Percentiles rank a stretch among this genome's conserved stretches.
Evolutionary conservation across 2,113 vertebrate species (phyloP).

Genomic region (Hyla sarda): DNA sequence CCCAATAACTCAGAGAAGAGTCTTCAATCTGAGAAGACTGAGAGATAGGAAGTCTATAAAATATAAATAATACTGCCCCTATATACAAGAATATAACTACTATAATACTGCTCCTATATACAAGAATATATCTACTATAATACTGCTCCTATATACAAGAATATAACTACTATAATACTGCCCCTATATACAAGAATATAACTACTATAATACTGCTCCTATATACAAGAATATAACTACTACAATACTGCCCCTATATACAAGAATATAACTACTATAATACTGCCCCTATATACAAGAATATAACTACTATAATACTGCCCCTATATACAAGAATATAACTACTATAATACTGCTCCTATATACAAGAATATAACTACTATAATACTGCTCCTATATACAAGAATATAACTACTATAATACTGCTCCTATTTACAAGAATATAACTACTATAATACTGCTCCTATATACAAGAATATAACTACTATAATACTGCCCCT

Average conservation of each 20-base stretch:
- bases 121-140: neutral
- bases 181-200: neutral
- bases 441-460: neutral
- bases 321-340: neutral
- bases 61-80: no score
- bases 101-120: neutral
- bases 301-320: slow-evolving; percentile 15
- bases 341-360: slow-evolving; percentile 12
- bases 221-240: slow-evolving; percentile 3
- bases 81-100: slow-evolving; percentile 3
- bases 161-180: slow-evolving; percentile 15
- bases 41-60: no score
- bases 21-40: no score
- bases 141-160: neutral
- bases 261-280: neutral
- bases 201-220: neutral
- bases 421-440: neutral
- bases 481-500: neutral
- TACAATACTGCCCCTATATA: neutral
- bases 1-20: neutral
- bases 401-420: slow-evolving; percentile 7
- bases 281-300: neutral
- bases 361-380: slow-evolving; percentile 13
- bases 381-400: slow-evolving; percentile 8
- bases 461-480: neutral